Evolutionary conservation across 2,888 invertebrate species (phyloP).

Genomic region (Kuschelorhynchus macadamiae): DNA sequence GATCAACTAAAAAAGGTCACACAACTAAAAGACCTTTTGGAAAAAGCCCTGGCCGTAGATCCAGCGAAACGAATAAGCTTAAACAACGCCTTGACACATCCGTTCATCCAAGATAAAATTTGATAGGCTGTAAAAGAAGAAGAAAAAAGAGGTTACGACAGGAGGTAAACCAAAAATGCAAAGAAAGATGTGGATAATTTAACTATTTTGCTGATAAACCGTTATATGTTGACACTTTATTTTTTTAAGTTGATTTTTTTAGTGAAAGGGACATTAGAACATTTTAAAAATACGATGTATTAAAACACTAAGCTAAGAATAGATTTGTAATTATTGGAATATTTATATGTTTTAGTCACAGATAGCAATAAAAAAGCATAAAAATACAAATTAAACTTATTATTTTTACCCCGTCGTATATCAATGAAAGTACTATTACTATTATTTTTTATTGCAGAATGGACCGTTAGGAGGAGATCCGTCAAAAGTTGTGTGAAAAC

Average conservation of each 20-base stretch:
- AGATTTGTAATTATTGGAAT: constrained; percentile 15
- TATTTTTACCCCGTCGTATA: constrained; percentile 10
- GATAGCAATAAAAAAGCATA: constrained; percentile 21
- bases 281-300: constrained; percentile 6
- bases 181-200: constrained; percentile 7
- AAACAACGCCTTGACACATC: constrained; percentile 93
- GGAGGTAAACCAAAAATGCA: constrained; percentile 36
- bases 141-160: background rate
- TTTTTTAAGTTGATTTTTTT: constrained; percentile 14
- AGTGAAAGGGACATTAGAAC: constrained; percentile 18
- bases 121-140: constrained; percentile 60
- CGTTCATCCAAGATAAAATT: constrained; percentile 96
- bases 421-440: constrained; percentile 10
- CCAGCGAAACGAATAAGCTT: constrained; percentile 93
- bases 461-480: constrained; percentile 6
- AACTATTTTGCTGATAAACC: background rate
- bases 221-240: background rate
- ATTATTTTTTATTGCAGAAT: constrained; percentile 44
- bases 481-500: constrained; percentile 20
- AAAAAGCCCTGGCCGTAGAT: constrained; percentile 92
- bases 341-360: constrained; percentile 9
- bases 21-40: constrained; percentile 93
- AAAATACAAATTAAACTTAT: constrained; percentile 10
- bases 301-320: constrained; percentile 2
- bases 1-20: constrained; percentile 92